These are phyloP conservation scores for Zaprionus nigranus DNA, from an alignment of 1,140 invertebrate species.

Conservation along the genomic window DNA sequence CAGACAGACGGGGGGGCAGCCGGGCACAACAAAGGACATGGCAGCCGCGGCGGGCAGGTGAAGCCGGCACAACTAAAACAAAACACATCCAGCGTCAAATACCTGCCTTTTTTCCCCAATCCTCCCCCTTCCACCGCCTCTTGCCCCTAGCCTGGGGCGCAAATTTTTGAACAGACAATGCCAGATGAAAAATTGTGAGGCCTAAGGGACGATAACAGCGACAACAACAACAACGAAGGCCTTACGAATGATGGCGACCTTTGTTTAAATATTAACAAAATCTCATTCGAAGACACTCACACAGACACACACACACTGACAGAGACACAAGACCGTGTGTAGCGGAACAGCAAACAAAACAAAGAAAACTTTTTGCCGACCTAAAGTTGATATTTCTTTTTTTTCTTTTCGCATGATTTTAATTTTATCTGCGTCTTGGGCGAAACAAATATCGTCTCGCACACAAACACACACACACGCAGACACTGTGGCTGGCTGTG, in stretches of 20 bases:
- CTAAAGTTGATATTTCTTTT: conserved; percentile 45
- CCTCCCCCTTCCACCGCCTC: neutral
- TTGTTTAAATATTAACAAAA: conserved; percentile 69
- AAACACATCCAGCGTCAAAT: conserved; percentile 39
- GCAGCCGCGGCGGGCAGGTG: conserved; percentile 13
- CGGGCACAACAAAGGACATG: conserved; percentile 17
- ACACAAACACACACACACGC: conserved; percentile 6
- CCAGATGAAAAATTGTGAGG: conserved; percentile 58
- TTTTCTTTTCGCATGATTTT: conserved; percentile 59
- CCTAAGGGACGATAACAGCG: conserved; percentile 50
- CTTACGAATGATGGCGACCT: conserved; percentile 50
- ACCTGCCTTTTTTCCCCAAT: neutral
- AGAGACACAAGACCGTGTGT: neutral
- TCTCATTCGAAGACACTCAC: conserved; percentile 37
- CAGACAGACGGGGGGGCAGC: conserved; percentile 23
- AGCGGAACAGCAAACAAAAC: conserved; percentile 33
- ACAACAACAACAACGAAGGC: conserved; percentile 20
- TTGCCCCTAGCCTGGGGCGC: neutral
- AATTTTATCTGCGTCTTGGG: conserved; percentile 74
- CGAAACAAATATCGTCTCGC: conserved; percentile 54
- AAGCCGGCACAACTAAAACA: conserved; percentile 42
- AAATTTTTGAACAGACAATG: conserved; percentile 51
- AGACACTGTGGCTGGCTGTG: too few species aligned
- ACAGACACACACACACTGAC: conserved; percentile 31
- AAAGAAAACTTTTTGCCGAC: conserved; percentile 46